phyloP scores from a whole-genome alignment of 2,113 vertebrate species.

The Hucho hucho region DNA sequence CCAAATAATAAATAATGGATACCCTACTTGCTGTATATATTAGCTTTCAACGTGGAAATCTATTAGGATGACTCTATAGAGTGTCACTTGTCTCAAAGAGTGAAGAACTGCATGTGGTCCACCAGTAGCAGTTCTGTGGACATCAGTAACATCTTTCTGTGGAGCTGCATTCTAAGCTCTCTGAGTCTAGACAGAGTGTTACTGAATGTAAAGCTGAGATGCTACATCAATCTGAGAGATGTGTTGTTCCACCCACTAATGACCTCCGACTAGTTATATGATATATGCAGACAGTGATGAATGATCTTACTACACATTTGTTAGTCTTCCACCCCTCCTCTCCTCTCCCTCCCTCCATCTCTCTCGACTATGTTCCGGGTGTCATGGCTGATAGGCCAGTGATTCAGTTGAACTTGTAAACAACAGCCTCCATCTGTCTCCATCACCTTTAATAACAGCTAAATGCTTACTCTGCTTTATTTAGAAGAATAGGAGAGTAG shows the following conservation, averaged over 20 bases:
- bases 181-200: background rate
- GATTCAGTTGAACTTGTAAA: slow-evolving; percentile 69
- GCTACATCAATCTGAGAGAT: slow-evolving; percentile 48
- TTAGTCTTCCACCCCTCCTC: slow-evolving; percentile 17
- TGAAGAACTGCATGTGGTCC: slow-evolving; percentile 39
- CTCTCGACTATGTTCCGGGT: slow-evolving; percentile 43
- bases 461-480: slow-evolving; percentile 59
- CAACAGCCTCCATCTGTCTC: slow-evolving; percentile 71
- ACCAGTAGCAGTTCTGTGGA: background rate
- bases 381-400: slow-evolving; percentile 49
- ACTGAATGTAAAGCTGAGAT: slow-evolving; percentile 31
- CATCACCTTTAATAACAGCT: slow-evolving; percentile 66
- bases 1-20: slow-evolving; percentile 58
- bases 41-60: slow-evolving; percentile 65
- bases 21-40: slow-evolving; percentile 53
- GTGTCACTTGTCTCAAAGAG: slow-evolving; percentile 36
- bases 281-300: slow-evolving; percentile 42
- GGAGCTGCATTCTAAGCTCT: background rate
- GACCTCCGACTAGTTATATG: slow-evolving; percentile 17
- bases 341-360: slow-evolving; percentile 17
- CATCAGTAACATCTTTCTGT: slow-evolving; percentile 18
- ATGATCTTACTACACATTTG: slow-evolving; percentile 39
- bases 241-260: slow-evolving; percentile 31
- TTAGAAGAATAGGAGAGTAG: slow-evolving; percentile 48
- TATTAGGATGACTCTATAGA: slow-evolving; percentile 60